Evolutionary conservation across 2,113 vertebrate species (phyloP).

Genomic region (Eleginops maclovinus): DNA sequence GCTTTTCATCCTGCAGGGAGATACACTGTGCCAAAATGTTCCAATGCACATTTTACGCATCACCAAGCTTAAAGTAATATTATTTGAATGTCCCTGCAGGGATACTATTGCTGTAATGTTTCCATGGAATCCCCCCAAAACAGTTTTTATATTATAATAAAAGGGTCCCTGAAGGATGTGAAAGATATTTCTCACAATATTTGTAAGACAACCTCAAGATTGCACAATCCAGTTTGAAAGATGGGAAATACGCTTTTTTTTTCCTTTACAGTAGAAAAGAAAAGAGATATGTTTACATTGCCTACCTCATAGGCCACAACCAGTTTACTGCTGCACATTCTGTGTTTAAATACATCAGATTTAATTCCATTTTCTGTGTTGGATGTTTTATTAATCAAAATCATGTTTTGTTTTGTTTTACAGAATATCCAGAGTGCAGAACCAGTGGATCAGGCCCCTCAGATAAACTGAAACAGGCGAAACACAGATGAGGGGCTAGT

Average conservation of each 20-base stretch:
- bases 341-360: not conserved
- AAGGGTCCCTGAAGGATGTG: not conserved
- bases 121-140: not conserved
- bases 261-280: not conserved
- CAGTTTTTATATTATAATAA: too few species aligned
- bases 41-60: constrained; percentile 48
- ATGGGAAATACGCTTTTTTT: not conserved
- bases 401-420: constrained; percentile 32
- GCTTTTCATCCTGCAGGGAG: not conserved
- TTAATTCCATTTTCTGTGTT: not conserved
- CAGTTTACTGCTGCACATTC: not conserved
- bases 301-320: not conserved
- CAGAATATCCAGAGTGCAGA: constrained; percentile 62
- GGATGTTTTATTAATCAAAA: constrained; percentile 8
- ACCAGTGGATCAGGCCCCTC: constrained; percentile 41
- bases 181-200: not conserved
- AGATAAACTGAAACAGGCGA: constrained; percentile 39
- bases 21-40: constrained; percentile 8
- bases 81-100: not conserved
- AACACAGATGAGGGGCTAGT: constrained; percentile 30
- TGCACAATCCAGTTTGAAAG: not conserved
- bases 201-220: not conserved
- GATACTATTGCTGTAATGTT: not conserved
- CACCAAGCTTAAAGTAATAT: not conserved
- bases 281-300: not conserved